Evolutionary conservation across 1,140 invertebrate species (phyloP).

Genomic region (Sminthurides bifidus): DNA sequence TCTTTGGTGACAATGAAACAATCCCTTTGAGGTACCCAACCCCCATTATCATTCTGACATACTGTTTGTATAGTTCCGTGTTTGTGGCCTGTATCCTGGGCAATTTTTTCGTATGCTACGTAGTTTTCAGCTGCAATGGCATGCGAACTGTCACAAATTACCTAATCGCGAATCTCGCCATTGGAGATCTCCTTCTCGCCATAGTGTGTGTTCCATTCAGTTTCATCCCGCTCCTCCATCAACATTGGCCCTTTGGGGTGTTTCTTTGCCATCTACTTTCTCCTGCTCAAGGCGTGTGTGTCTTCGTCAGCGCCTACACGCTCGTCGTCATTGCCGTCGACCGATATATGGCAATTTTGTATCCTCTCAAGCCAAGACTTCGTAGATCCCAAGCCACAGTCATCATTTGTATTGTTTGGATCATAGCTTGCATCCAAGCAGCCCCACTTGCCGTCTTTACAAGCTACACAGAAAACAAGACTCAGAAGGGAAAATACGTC

Average conservation of each 20-base stretch:
- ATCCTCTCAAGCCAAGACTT: constrained; percentile 66
- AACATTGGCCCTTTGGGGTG: constrained; percentile 71
- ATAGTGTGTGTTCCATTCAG: constrained; percentile 76
- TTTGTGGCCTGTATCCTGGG: constrained; percentile 62
- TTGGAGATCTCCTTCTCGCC: constrained; percentile 73
- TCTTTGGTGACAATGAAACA: too few species aligned
- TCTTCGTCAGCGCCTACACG: constrained; percentile 52
- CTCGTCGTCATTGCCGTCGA: constrained; percentile 74
- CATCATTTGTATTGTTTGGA: constrained; percentile 63
- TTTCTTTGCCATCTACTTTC: constrained; percentile 63
- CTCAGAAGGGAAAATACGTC: constrained; percentile 5
- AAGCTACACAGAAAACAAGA: constrained; percentile 8
- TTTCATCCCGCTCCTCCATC: constrained; percentile 59
- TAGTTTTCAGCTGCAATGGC: constrained; percentile 58
- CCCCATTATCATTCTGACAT: too few species aligned
- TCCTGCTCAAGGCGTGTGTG: constrained; percentile 44
- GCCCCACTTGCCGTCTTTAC: constrained; percentile 63
- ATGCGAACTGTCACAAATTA: constrained; percentile 81
- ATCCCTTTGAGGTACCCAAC: too few species aligned
- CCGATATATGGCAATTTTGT: constrained; percentile 75
- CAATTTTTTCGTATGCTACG: constrained; percentile 69
- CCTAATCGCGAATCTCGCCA: constrained; percentile 68
- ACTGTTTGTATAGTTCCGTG: constrained; percentile 60
- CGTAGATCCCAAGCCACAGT: constrained; percentile 55
- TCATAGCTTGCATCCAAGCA: constrained; percentile 63